These are phyloP conservation scores for Capreolus pygargus DNA, from an alignment of 2,113 vertebrate genomes.

Conservation along the genomic window DNA sequence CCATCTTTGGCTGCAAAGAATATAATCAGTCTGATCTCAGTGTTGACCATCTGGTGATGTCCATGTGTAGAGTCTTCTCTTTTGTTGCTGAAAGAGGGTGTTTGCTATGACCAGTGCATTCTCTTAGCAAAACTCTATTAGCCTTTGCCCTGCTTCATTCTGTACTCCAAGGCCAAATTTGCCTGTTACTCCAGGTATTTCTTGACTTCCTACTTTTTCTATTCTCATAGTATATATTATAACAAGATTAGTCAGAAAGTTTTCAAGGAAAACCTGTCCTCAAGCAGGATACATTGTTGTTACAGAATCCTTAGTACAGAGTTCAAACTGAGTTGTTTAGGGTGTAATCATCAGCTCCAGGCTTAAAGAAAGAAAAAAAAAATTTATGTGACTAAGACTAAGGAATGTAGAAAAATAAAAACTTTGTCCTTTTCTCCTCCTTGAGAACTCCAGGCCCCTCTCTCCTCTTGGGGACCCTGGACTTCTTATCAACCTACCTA, in stretches of 20 bases:
- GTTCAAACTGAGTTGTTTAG: not conserved
- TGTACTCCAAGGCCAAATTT: not conserved
- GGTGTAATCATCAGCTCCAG: not conserved
- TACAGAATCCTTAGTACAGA: not conserved
- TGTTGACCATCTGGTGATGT: not conserved
- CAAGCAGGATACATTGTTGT: not conserved
- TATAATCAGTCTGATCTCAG: not conserved
- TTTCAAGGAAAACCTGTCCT: not conserved
- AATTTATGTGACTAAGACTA: not conserved
- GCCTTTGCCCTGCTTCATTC: not conserved
- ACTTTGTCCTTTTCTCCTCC: not conserved
- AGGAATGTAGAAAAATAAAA: not conserved
- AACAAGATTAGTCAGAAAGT: not conserved
- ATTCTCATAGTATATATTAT: not conserved
- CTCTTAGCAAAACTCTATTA: not conserved
- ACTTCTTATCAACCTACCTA: not conserved
- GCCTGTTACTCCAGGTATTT: not conserved
- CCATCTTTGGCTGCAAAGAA: not conserved
- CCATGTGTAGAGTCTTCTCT: not conserved
- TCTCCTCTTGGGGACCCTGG: not conserved
- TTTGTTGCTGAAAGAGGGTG: not conserved
- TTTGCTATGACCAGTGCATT: not conserved
- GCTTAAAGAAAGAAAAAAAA: not conserved
- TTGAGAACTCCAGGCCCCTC: not conserved
- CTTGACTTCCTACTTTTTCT: not conserved